phyloP scores from a whole-genome alignment of 2,888 invertebrate genomes.

The Patella ulyssiponensis region DNA sequence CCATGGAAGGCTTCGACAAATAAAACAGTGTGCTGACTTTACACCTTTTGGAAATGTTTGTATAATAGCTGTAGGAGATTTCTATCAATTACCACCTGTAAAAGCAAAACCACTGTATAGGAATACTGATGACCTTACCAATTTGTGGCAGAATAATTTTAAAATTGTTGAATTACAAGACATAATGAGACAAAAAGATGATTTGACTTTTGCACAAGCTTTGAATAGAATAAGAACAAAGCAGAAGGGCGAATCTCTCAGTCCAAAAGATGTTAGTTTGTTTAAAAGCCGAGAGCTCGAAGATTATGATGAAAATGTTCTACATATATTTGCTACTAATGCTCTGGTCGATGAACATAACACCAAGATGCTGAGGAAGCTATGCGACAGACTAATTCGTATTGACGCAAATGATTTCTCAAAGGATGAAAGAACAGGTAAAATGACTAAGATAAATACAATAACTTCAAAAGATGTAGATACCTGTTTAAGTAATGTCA shows the following conservation, averaged over 20 bases:
- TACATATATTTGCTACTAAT: conserved; percentile 34
- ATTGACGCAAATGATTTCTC: conserved; percentile 30
- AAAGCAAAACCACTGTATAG: conserved; percentile 14
- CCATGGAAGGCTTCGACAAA: no score
- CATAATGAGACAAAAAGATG: conserved; percentile 32
- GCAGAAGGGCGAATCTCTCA: conserved; percentile 16
- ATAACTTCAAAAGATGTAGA: background rate
- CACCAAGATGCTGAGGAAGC: conserved; percentile 14
- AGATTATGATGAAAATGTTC: conserved; percentile 16
- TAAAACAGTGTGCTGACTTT: no score
- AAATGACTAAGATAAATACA: background rate
- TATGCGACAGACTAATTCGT: conserved; percentile 6
- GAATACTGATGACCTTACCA: background rate
- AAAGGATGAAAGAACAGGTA: conserved; percentile 26
- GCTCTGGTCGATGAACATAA: conserved; percentile 28
- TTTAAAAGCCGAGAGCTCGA: conserved; percentile 21
- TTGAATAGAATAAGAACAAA: conserved; percentile 29
- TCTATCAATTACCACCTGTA: conserved; percentile 18
- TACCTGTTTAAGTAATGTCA: conserved; percentile 3
- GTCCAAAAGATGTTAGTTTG: conserved; percentile 1
- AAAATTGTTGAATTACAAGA: conserved; percentile 27
- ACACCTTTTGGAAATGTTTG: no score
- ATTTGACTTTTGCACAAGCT: conserved; percentile 24
- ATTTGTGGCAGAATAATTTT: conserved; percentile 34
- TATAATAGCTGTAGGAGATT: no score